Evolutionary conservation across 1,140 invertebrate species (phyloP), one percentile per base, ranked within the genome.

Genomic region (Anoplophora glabripennis): DNA sequence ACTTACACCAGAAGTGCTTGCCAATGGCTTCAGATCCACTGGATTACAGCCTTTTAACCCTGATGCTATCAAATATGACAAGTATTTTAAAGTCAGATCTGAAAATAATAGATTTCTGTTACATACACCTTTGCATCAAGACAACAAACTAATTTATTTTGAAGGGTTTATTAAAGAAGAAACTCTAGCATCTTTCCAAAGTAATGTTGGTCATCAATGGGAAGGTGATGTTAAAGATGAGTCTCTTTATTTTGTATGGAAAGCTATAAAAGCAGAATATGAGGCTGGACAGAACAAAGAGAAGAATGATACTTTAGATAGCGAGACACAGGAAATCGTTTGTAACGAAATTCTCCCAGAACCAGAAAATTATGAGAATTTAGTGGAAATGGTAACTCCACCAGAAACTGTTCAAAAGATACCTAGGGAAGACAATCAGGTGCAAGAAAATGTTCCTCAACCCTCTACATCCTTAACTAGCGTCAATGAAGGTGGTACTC

Each of bases 1-100:
- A 37, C 7, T 37, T 52, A 57, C 61, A 36, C 40, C 57, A 34
- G 54, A 53, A 35, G 52, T 37, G n/a, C 55, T 67, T 42, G 56
- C 36, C 28, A 67, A 65, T 17, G 65, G 65, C 7, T 65, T 67
- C 57, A 59, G 48, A 46, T 55, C 59, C 5, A 53, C 45, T 65
- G 66, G 53, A 18, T 51, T 65, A 12, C 28, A 47, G 9, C 64
- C 64, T 15, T 66, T 58, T 49, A 45, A 64, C 53, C 44, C 57
- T 35, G 49, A 51, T 66, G 53, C 52, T 21, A 36, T 40, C 34
- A 52, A 14, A 37, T 52, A 14, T 34, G 49, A 14, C n/a, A 52
- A 38, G 18, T 40, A 12, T 15, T 15, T 15, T 45, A 52, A 52
- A 37, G 33, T 12, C 14, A 33, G 38, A 1, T 40, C 18, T n/a